Percentiles rank a stretch among this genome's conserved stretches.
Evolutionary conservation across 2,888 invertebrate genomes (phyloP).

Genomic region (Watsonalla binaria): DNA sequence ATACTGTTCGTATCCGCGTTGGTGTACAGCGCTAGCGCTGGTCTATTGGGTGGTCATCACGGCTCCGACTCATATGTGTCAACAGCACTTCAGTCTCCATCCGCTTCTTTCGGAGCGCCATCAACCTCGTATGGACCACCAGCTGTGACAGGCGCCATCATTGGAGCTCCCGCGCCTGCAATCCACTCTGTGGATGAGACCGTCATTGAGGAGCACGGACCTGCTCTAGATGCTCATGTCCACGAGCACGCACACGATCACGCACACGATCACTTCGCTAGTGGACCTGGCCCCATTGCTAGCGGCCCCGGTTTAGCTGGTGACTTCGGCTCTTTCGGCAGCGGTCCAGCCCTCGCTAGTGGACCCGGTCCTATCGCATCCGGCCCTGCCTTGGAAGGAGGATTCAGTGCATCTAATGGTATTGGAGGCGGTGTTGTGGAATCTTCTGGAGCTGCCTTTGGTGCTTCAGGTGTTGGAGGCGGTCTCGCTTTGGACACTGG

Average conservation of each 20-base stretch:
- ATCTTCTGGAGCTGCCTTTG: background rate
- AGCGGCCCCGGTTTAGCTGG: conserved; percentile 11
- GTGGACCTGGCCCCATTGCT: conserved; percentile 6
- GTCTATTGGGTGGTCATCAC: conserved; percentile 42
- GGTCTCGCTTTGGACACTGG: conserved; percentile 16
- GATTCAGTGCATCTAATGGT: conserved; percentile 4
- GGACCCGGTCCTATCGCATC: conserved; percentile 13
- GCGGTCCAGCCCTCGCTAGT: conserved; percentile 1
- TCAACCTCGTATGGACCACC: conserved; percentile 53
- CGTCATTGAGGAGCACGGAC: conserved; percentile 22
- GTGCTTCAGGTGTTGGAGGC: conserved; percentile 10
- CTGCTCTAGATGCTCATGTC: background rate
- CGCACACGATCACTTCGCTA: background rate
- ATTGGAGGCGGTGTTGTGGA: conserved; percentile 8
- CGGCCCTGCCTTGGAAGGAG: conserved; percentile 10
- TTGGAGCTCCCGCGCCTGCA: conserved; percentile 10
- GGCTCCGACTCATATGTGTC: conserved; percentile 53
- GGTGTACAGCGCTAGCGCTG: conserved; percentile 54
- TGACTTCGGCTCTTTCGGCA: background rate
- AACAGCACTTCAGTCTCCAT: conserved; percentile 55
- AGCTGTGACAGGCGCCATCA: conserved; percentile 12
- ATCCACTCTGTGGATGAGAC: conserved; percentile 19
- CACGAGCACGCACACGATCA: background rate
- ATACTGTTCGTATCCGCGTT: conserved; percentile 54
- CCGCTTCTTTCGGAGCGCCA: conserved; percentile 59